Base-by-base conservation (phyloP, 2,888 invertebrate species). In the Adelphocoris suturalis region DNA sequence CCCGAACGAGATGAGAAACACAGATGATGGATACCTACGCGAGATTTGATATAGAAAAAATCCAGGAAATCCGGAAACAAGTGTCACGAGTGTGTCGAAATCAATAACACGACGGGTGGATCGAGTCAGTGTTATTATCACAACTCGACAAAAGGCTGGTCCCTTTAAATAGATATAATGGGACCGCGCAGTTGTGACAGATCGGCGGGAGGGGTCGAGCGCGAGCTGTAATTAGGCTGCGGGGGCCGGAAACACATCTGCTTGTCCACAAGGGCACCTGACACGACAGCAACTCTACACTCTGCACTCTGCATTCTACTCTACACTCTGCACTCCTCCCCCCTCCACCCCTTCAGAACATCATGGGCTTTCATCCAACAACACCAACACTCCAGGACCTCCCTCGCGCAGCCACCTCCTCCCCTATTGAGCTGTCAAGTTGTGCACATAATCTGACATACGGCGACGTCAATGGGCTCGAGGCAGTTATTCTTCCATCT, bases 141-240 rank as follows among this genome's bases (percentile, higher is more conserved):
- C 68, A 68, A 68, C 23, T 14, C 19, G 12, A n/a, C n/a, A 68
- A 19, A 11, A 23, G n/a, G 12, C 19, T 4, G 11, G 68, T 68
- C 68, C 68, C 68, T 68, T 61, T 68, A 68, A 68, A 68, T 19
- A 23, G 23, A 68, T 68, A 68, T 68, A 68, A 68, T 68, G 68
- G 68, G 68, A 68, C 68, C 0, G 19, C 68, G 68, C 68, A 68
- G 68, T 68, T 19, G 68, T 68, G 68, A 68, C 68, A 68, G 68
- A 68, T 68, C 68, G 68, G n/a, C 16, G 19, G n/a, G 13, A 19
- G 19, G 68, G 68, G 27, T 9, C 52, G 52, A 4, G n/a, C n/a
- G n/a, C n/a, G n/a, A 68, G 68, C 68, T 68, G 23, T 23, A 23
- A 68, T 68, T 68, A 68, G 68, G 61, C 19, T n/a, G 19, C 12